Evolutionary conservation across 2,113 vertebrate species (phyloP), one percentile per base, ranked within the genome.

Genomic region (Notothenia coriiceps): DNA sequence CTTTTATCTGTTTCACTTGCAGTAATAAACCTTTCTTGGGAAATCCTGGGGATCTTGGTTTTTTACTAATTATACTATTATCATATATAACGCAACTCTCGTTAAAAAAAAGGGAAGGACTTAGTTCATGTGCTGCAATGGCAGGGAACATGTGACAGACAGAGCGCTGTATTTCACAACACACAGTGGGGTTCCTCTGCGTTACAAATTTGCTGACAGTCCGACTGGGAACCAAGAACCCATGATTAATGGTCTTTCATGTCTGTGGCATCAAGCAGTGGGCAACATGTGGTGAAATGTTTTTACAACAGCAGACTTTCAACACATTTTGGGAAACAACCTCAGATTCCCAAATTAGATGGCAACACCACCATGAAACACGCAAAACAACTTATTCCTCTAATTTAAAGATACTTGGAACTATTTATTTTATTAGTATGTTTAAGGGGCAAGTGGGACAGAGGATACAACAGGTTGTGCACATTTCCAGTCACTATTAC

Each of bases 111-210:
- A 73, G 74, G 82, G 88, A 89, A 89, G 77, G 22, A 74, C 13
- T 52, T 47, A n/a, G 14, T 60, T 70, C 29, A 50, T 73, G 63
- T 52, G 76, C 77, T 79, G 51, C 51, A 82, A 35, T 50, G 22
- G 52, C 15, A 47, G 69, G 22, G 33, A 62, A 15, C 93, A 95
- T 93, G 92, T 95, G 94, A 95, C 85, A 69, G 64, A 86, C 65
- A 50, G 5, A 61, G 43, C 15, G 56, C 68, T 49, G 11, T 13
- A 44, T 94, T 93, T 91, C 91, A 85, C 90, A 95, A 95, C 64
- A 65, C 69, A 79, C 6, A n/a, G 50, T 73, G 49, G 70, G 50
- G 74, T 81, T 87, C 78, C 79, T 76, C 65, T 74, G 66, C 77
- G 57, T 77, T 25, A 12, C 47, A 59, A 82, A 89, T 84, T 70